A percentile compares a stretch with the other conserved stretches of the same genome.
Evolutionary conservation across 2,888 invertebrate genomes (phyloP).

Genomic region (Panzeria rudis): DNA sequence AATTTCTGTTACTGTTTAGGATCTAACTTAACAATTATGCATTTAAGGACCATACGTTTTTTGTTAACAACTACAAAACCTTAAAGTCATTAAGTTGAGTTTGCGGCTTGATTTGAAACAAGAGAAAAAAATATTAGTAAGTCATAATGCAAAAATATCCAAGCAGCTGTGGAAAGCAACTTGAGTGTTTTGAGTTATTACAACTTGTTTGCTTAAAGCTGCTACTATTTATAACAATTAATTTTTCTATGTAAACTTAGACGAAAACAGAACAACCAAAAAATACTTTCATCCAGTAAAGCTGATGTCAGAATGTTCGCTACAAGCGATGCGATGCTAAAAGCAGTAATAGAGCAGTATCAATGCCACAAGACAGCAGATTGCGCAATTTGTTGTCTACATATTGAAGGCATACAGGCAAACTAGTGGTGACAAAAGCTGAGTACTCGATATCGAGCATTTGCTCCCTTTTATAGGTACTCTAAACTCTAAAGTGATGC

Average conservation of each 20-base stretch:
- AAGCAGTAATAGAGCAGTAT: not conserved
- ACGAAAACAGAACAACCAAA: not conserved
- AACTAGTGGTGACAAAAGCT: too few relatives aligned
- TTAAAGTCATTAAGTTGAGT: conserved; percentile 18
- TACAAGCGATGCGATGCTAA: not conserved
- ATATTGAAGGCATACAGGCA: too few relatives aligned
- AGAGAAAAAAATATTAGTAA: conserved; percentile 20
- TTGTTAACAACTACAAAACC: conserved; percentile 32
- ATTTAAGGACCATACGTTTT: conserved; percentile 10
- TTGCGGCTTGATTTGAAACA: conserved; percentile 9
- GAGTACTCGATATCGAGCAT: too few relatives aligned
- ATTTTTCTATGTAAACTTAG: not conserved
- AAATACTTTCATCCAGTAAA: not conserved
- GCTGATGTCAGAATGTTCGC: not conserved
- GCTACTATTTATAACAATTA: not conserved
- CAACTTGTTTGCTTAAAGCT: conserved; percentile 19
- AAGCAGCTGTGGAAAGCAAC: conserved; percentile 53
- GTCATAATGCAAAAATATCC: conserved; percentile 14
- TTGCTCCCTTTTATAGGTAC: too few relatives aligned
- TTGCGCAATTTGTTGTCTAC: too few relatives aligned
- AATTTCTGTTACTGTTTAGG: conserved; percentile 35
- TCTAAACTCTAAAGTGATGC: too few relatives aligned
- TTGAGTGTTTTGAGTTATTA: conserved; percentile 19
- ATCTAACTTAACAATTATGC: conserved; percentile 32
- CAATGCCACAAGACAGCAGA: not conserved